Conservation (phyloP, 2,888 invertebrate species). For the Phyto melanocephala region DNA sequence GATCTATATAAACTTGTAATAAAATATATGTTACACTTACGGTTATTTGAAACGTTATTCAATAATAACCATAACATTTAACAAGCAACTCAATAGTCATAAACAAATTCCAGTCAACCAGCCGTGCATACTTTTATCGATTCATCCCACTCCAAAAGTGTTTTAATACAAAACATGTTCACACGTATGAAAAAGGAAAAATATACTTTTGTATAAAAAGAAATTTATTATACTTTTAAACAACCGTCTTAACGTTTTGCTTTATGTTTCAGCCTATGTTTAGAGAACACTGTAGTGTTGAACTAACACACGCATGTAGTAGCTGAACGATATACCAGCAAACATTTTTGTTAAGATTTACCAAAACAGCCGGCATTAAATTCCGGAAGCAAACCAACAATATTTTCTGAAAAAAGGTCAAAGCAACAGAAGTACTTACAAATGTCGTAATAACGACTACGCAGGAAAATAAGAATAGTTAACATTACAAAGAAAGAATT, state of each 20-base stretch:
- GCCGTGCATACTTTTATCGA: too few species aligned
- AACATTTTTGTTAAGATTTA: constrained; percentile 28
- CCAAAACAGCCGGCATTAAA: constrained; percentile 20
- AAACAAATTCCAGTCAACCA: constrained; percentile 2
- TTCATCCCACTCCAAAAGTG: too few species aligned
- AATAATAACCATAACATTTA: constrained; percentile 28
- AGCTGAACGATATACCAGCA: constrained; percentile 4
- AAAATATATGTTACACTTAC: too few species aligned
- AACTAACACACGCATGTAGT: neutral
- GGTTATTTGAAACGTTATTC: constrained; percentile 10
- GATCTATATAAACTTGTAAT: too few species aligned
- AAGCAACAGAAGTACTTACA: neutral
- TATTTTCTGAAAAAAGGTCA: neutral
- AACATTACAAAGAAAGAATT: constrained; percentile 4
- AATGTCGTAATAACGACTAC: constrained; percentile 15
- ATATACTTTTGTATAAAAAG: too few species aligned
- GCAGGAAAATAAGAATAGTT: constrained; percentile 46
- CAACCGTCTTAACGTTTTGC: neutral
- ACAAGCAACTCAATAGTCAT: neutral
- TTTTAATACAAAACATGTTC: too few species aligned
- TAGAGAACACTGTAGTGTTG: neutral
- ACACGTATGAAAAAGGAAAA: too few species aligned
- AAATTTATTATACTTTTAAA: too few species aligned
- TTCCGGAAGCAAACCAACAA: constrained; percentile 16
- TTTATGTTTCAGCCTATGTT: neutral